Evolutionary conservation across 2,888 invertebrate species (phyloP), one percentile per base, ranked within the genome.

Genomic region (Hemistola chrysoprasaria): DNA sequence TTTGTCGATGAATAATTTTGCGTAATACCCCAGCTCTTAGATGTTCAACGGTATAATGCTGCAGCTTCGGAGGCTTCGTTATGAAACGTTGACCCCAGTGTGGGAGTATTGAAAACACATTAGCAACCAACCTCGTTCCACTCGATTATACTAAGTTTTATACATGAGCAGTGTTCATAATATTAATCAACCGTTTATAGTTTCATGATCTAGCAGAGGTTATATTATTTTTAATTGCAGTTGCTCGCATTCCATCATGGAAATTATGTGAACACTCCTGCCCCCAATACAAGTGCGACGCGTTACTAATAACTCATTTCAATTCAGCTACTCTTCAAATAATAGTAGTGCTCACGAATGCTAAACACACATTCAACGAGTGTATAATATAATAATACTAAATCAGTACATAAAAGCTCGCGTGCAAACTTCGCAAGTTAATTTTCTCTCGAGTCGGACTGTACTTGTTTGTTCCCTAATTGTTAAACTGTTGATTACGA

Each of bases 1-100:
- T 64, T 67, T 68, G 63, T 60, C 56, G 51, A 56, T 34, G 62
- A 63, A 71, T 71, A 67, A 66, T 65, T 71, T 69, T 60, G 59
- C 61, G 59, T 66, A 65, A 70, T 68, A 69, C 58, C 49, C 37
- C 44, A 36, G 44, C 39, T 26, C 40, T 50, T 39, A 53, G 49
- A 49, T 54, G 55, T 60, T 50, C 51, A 53, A 51, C 51, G 30
- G 43, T 31, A 33, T 37, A 47, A 40, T 49, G 32, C 28, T 54
- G 58, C 52, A 52, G 41, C 49, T 56, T 62, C 61, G 59, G 58
- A 64, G 56, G 60, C 65, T 59, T 47, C 56, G 50, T 55, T 50
- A 46, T 53, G 54, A 60, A 56, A 51, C 57, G 56, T 59, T 59
- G 61, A 60, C 43, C 43, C 20, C 20, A 23, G 34, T 23, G 43